Base-by-base conservation (phyloP, 1,140 invertebrate genomes). In the Zelostemma sp. region DNA sequence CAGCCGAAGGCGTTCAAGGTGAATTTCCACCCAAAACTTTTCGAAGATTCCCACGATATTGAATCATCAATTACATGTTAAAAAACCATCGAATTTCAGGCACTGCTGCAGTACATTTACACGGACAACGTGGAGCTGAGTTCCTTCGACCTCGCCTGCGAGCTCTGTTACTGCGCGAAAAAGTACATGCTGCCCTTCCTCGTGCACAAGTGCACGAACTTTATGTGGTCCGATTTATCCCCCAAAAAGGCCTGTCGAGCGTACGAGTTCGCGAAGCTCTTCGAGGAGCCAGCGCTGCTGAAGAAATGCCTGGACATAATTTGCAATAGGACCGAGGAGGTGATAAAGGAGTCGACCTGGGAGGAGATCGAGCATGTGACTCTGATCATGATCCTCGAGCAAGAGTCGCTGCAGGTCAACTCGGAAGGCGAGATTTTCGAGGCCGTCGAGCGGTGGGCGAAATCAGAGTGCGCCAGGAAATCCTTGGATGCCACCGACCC, bases 151-250 rank as follows among this genome's bases (percentile, higher is more conserved):
- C 90, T 94, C 74, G 93, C 93, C 0, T 94, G 93, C 82, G 93
- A 95, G 68, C 82, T 95, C 9, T 95, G 93, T 78, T 94, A 95
- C 81, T 93, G 92, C 53, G 93, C 93, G 9, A 95, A 95, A 73
- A 95, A 95, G 73, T 95, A 95, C 73, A 93, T 95, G 91, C 76
- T 95, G 14, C 93, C 93, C 0, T 88, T 91, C 80, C 85, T 95
- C 3, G 91, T 94, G 0, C 90, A 93, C 58, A 88, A 93, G 72
- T 95, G 94, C 75, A 94, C 92, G 0, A 88, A 90, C 56, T 94
- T 90, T 79, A 83, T 95, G 19, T 93, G 92, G 91, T 90, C 89
- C 0, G 92, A 95, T 79, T 82, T 95, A 1, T 89, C 91, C 63
- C 89, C 92, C 0, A 91, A 90, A 63, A 95, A 94, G 83, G 93